A percentile compares a stretch with the other conserved stretches of the same genome.
phyloP scores from a whole-genome alignment of 2,113 vertebrate genomes.

The Maccullochella peelii region DNA sequence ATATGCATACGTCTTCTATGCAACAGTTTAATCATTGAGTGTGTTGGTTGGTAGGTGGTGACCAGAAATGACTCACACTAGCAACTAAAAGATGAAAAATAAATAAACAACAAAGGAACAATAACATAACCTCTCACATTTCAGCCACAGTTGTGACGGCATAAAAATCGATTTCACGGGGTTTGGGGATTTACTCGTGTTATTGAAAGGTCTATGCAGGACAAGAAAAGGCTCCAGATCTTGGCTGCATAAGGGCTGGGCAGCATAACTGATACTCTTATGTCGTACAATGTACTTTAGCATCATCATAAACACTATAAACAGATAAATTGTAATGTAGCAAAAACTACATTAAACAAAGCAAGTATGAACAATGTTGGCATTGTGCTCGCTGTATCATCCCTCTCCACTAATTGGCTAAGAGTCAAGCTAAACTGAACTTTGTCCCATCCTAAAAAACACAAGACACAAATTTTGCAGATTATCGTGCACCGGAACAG shows the following conservation, averaged over 20 bases:
- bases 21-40: not conserved
- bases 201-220: not conserved
- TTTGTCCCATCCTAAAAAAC: constrained; percentile 12
- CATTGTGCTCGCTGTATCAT: not conserved
- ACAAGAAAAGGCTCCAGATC: not conserved
- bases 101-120: not conserved
- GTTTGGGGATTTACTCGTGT: constrained; percentile 14
- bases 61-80: not conserved
- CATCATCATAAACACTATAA: not conserved
- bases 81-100: not conserved
- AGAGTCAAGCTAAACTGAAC: constrained; percentile 20
- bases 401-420: constrained; percentile 30
- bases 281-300: not conserved
- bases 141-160: constrained; percentile 2
- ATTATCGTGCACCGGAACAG: not conserved
- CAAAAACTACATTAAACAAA: constrained; percentile 20
- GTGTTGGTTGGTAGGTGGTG: not conserved
- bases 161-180: constrained; percentile 18
- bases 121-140: constrained; percentile 7
- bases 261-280: not conserved
- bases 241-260: not conserved
- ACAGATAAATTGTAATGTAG: not conserved
- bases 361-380: constrained; percentile 1
- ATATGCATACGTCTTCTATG: not conserved
- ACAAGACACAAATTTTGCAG: constrained; percentile 29